Conservation (phyloP, 1,140 invertebrate genomes). For the Maniola jurtina region DNA sequence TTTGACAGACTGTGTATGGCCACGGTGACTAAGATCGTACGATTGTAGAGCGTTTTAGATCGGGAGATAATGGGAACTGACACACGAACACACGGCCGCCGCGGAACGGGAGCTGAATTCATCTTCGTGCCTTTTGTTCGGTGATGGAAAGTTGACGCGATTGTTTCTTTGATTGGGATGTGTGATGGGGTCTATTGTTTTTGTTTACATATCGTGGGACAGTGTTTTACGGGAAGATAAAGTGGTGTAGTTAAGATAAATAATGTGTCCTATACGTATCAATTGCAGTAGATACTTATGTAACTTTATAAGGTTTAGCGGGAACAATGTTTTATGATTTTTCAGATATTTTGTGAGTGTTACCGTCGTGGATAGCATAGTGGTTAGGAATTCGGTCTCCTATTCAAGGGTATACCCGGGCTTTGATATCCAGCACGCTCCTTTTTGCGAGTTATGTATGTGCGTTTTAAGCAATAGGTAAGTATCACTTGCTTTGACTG, state of each 20-base stretch:
- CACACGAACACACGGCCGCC: constrained; percentile 40
- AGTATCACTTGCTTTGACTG: too few relatives aligned
- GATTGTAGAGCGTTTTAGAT: constrained; percentile 72
- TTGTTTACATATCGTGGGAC: constrained; percentile 11
- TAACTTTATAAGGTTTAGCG: neutral
- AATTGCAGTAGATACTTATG: neutral
- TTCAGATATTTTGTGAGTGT: too few relatives aligned
- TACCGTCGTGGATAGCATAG: too few relatives aligned
- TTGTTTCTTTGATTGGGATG: constrained; percentile 12
- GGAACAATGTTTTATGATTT: neutral
- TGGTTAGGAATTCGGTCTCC: too few relatives aligned
- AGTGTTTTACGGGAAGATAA: neutral
- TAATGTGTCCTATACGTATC: neutral
- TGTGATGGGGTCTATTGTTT: constrained; percentile 6
- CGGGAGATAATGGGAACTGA: constrained; percentile 50
- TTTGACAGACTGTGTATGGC: constrained; percentile 71
- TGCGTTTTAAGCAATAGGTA: too few relatives aligned
- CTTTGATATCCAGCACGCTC: too few relatives aligned
- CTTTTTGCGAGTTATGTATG: too few relatives aligned
- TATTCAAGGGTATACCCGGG: too few relatives aligned
- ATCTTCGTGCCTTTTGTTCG: constrained; percentile 19
- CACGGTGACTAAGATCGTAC: constrained; percentile 66
- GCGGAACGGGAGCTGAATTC: constrained; percentile 17
- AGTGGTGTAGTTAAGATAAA: neutral
- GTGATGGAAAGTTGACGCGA: constrained; percentile 17